Conservation (phyloP, 2,888 invertebrate genomes). For the Ptychoptera albimana region DNA sequence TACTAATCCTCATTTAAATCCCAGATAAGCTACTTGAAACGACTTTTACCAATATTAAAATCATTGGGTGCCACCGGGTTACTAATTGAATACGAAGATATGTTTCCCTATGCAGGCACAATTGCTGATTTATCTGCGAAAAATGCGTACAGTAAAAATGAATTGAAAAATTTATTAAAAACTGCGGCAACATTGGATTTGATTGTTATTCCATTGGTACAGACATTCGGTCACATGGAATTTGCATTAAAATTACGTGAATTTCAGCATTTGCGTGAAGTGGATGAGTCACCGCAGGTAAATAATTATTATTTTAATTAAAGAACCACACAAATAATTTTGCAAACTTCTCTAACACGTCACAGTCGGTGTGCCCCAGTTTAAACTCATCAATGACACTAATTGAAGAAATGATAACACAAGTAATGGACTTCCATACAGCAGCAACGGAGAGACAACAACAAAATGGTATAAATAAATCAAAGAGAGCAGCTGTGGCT, state of each 20-base stretch:
- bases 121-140: constrained; percentile 37
- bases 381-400: constrained; percentile 42
- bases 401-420: constrained; percentile 50
- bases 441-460: constrained; percentile 5
- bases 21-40: constrained; percentile 38
- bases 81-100: constrained; percentile 64
- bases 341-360: background rate
- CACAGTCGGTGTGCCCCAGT: constrained; percentile 53
- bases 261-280: constrained; percentile 46
- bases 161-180: constrained; percentile 35
- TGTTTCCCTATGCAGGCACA: constrained; percentile 54
- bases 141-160: constrained; percentile 30
- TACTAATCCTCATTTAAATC: constrained; percentile 11
- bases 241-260: constrained; percentile 50
- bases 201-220: constrained; percentile 56
- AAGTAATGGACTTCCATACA: constrained; percentile 36
- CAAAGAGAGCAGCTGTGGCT: background rate
- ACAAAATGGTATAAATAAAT: background rate
- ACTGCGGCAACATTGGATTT: constrained; percentile 39
- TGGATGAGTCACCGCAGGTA: constrained; percentile 37
- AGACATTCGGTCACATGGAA: constrained; percentile 64
- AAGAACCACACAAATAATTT: background rate
- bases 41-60: constrained; percentile 38
- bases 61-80: constrained; percentile 56
- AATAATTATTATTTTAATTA: background rate